Evolutionary conservation across 2,797 vertebrate species (phyloP).

Genomic region (Sebastes alutus): DNA sequence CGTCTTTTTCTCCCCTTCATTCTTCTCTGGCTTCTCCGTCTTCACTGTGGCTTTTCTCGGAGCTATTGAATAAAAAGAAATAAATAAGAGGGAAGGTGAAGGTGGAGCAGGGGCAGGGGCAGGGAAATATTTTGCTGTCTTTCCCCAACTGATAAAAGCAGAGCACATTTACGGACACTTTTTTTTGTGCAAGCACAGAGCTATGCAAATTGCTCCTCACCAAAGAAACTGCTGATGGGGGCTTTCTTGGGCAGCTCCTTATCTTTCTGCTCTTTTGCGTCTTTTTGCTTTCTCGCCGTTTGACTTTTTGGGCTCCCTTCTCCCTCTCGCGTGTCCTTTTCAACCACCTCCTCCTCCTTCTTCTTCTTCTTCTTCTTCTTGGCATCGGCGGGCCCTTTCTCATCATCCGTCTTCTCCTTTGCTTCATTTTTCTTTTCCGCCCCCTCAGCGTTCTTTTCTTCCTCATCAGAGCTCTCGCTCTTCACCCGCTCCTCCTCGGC

Average conservation of each 20-base stretch:
- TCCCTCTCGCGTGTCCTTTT: conserved; percentile 47
- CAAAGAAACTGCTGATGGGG: conserved; percentile 88
- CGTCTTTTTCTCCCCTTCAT: conserved; percentile 53
- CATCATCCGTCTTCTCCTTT: conserved; percentile 53
- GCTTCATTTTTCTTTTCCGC: conserved; percentile 49
- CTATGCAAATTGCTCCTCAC: conserved; percentile 79
- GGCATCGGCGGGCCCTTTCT: conserved; percentile 26
- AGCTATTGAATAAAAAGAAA: conserved; percentile 63
- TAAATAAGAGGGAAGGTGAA: conserved; percentile 1
- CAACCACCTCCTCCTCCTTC: conserved; percentile 8
- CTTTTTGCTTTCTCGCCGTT: conserved; percentile 51
- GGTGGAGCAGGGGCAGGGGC: not conserved
- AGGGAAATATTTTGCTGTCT: conserved; percentile 32
- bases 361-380: conserved; percentile 5
- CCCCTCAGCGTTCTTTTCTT: conserved; percentile 51
- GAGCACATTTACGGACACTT: conserved; percentile 45
- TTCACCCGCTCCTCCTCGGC: conserved; percentile 31
- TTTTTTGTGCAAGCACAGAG: conserved; percentile 51
- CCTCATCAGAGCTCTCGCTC: conserved; percentile 38
- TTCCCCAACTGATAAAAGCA: conserved; percentile 50
- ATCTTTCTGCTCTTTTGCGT: conserved; percentile 64
- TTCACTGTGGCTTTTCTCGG: conserved; percentile 84
- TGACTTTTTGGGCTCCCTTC: conserved; percentile 62
- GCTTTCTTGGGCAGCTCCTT: conserved; percentile 72
- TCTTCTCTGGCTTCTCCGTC: conserved; percentile 69